Conservation (phyloP, 2,888 invertebrate genomes). For the Leuctra nigra region DNA sequence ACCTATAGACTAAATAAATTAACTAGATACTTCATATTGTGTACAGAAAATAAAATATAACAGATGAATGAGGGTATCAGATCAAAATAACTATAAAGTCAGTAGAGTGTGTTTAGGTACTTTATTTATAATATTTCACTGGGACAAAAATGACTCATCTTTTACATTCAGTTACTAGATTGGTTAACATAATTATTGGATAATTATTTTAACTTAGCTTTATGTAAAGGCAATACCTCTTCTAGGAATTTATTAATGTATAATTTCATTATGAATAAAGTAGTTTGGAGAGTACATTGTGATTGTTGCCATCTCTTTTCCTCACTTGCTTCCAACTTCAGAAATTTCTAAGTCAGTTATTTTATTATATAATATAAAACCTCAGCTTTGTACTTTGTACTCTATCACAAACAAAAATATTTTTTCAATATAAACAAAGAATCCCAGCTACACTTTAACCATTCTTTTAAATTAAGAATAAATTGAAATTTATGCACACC, state of each 20-base stretch:
- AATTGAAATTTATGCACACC: neutral
- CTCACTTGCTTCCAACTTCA: too few relatives aligned
- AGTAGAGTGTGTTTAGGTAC: neutral
- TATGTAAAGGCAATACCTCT: too few relatives aligned
- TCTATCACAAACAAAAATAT: slow-evolving; percentile 22
- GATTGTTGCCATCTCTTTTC: too few relatives aligned
- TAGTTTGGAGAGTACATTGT: neutral
- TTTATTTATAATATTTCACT: slow-evolving; percentile 15
- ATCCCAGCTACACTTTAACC: slow-evolving; percentile 24
- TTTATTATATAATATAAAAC: too few relatives aligned
- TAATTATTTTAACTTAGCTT: neutral
- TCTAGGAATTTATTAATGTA: too few relatives aligned
- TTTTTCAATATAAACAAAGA: slow-evolving; percentile 23
- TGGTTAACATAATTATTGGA: neutral
- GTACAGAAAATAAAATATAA: too few relatives aligned
- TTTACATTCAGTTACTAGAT: slow-evolving; percentile 9
- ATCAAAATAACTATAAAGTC: neutral
- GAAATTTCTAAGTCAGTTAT: too few relatives aligned
- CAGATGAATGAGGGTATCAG: too few relatives aligned
- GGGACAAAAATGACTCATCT: slow-evolving; percentile 16
- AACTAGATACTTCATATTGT: too few relatives aligned
- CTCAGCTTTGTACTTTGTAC: too few relatives aligned
- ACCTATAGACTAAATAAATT: too few relatives aligned
- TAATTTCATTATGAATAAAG: slow-evolving; percentile 3
- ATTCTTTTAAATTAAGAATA: neutral